Evolutionary conservation across 2,113 vertebrate species (phyloP).

Genomic region (Aspidoscelis tigris): DNA sequence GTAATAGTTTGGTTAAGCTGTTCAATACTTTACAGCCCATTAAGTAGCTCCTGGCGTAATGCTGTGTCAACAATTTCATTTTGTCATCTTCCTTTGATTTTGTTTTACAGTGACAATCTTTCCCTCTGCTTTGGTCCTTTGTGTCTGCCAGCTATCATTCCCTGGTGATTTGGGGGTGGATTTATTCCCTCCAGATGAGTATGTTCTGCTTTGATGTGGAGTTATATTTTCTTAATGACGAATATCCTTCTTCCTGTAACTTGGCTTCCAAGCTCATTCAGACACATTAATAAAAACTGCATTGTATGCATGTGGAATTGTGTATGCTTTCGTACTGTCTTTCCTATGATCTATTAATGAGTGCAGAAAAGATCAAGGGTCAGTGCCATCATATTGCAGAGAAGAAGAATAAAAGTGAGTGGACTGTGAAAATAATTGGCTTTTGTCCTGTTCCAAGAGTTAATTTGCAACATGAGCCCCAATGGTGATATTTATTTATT

Average conservation of each 20-base stretch:
- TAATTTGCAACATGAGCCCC: background rate
- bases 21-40: background rate
- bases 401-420: background rate
- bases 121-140: background rate
- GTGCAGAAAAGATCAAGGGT: background rate
- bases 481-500: no score
- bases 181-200: conserved; percentile 7
- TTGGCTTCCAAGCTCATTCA: background rate
- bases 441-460: background rate
- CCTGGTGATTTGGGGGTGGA: background rate
- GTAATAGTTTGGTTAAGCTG: background rate
- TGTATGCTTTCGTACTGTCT: conserved; percentile 3
- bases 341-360: background rate
- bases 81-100: conserved; percentile 21
- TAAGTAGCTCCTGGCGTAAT: background rate
- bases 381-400: conserved; percentile 20
- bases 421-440: background rate
- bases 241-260: background rate
- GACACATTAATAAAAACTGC: conserved; percentile 32
- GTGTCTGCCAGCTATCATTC: background rate
- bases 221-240: conserved; percentile 17
- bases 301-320: background rate
- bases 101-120: background rate
- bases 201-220: conserved; percentile 31
- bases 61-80: accelerated